A percentile compares a stretch with the other conserved stretches of the same genome.
phyloP scores from a whole-genome alignment of 2,797 vertebrate genomes.

The Molossus molossus region DNA sequence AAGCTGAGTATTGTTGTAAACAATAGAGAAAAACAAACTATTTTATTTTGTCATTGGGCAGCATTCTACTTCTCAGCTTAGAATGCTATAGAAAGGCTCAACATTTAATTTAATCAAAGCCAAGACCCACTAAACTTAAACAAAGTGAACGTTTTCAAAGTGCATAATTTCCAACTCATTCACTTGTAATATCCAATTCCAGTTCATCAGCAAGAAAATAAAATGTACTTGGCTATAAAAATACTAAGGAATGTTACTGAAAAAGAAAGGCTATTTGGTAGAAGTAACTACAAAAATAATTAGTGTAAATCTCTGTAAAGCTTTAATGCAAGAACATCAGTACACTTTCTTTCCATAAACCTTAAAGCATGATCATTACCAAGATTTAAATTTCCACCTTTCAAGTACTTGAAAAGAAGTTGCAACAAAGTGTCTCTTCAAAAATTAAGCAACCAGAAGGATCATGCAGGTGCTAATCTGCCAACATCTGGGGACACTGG shows the following conservation, averaged over 20 bases:
- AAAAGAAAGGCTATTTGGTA: constrained; percentile 94
- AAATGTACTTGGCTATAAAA: constrained; percentile 91
- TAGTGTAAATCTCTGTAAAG: constrained; percentile 93
- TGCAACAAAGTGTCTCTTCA: constrained; percentile 87
- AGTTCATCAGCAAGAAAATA: constrained; percentile 89
- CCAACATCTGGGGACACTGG: constrained; percentile 88
- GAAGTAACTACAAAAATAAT: constrained; percentile 99
- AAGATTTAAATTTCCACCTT: constrained; percentile 90
- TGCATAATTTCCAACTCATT: constrained; percentile 84
- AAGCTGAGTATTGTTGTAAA: constrained; percentile 90
- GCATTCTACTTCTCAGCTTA: constrained; percentile 84
- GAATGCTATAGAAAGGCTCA: constrained; percentile 81
- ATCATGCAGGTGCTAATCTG: constrained; percentile 91
- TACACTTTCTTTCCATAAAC: constrained; percentile 91
- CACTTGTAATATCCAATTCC: constrained; percentile 85
- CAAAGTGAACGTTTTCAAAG: constrained; percentile 86
- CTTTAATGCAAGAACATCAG: constrained; percentile 92
- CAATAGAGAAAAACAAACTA: constrained; percentile 86
- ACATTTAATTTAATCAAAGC: constrained; percentile 82
- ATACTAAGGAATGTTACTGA: constrained; percentile 93
- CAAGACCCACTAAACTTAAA: constrained; percentile 79
- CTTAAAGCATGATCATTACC: constrained; percentile 92
- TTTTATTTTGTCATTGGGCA: constrained; percentile 84
- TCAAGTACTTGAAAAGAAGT: constrained; percentile 88
- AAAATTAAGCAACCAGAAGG: constrained; percentile 78